phyloP scores from a whole-genome alignment of 2,113 vertebrate genomes.

The Grallaria varia region DNA sequence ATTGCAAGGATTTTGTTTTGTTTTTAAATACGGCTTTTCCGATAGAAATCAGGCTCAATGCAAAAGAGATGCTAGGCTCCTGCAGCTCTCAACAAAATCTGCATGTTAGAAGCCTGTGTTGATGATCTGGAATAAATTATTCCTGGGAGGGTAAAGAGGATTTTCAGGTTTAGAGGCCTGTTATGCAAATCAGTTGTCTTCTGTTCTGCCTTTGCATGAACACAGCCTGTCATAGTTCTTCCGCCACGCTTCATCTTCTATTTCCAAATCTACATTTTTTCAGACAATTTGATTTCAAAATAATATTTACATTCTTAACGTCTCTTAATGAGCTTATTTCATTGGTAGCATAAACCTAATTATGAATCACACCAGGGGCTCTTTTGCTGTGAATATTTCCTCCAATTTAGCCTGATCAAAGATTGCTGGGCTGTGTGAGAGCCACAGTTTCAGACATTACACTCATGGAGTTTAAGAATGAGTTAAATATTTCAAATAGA shows the following conservation, averaged over 20 bases:
- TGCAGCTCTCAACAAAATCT: background rate
- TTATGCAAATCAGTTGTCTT: constrained; percentile 53
- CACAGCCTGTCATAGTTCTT: constrained; percentile 16
- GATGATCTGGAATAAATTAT: constrained; percentile 30
- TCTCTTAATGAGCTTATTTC: constrained; percentile 68
- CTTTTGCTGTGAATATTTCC: constrained; percentile 45
- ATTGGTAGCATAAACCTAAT: constrained; percentile 54
- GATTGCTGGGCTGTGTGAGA: background rate
- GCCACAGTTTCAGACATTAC: background rate
- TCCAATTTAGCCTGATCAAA: constrained; percentile 41
- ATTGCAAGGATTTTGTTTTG: background rate
- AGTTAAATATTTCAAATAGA: background rate
- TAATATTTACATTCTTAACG: constrained; percentile 57
- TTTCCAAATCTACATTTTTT: constrained; percentile 62
- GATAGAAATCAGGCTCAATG: background rate
- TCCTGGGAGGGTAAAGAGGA: constrained; percentile 41
- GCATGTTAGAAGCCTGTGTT: background rate
- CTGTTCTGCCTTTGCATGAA: constrained; percentile 37
- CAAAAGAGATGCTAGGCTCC: background rate
- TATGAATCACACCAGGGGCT: constrained; percentile 54
- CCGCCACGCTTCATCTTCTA: background rate
- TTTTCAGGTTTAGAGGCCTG: constrained; percentile 58
- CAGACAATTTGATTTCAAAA: constrained; percentile 64
- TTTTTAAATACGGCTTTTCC: background rate
- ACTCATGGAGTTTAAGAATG: background rate